Conservation (phyloP, 1,140 invertebrate species). For the Brachionus sp. region DNA sequence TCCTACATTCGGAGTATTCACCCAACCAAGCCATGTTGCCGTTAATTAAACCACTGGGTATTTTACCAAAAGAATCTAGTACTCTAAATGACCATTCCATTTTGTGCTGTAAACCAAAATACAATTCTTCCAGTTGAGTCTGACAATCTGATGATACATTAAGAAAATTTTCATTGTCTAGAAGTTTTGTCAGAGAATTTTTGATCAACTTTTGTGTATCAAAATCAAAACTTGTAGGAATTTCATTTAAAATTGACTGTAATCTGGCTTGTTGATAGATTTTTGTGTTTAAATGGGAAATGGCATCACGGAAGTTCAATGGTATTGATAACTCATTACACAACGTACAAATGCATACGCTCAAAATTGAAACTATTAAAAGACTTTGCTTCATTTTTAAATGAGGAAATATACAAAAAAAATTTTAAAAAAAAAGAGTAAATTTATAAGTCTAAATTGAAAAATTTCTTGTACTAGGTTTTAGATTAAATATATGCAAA, state of each 20-base stretch:
- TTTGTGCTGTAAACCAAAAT: neutral
- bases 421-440: too few relatives aligned
- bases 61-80: slow-evolving; percentile 54
- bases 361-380: neutral
- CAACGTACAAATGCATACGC: neutral
- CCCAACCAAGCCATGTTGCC: slow-evolving; percentile 54
- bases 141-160: neutral
- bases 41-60: slow-evolving; percentile 52
- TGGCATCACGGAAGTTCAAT: slow-evolving; percentile 17
- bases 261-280: neutral
- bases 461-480: too few relatives aligned
- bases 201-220: neutral
- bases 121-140: neutral
- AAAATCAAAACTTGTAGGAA: neutral
- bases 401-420: neutral
- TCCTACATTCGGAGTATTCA: slow-evolving; percentile 53
- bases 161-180: neutral
- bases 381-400: neutral
- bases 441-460: too few relatives aligned
- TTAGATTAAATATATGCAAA: too few relatives aligned
- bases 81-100: slow-evolving; percentile 48
- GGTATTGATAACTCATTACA: neutral
- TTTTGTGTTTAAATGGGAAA: neutral
- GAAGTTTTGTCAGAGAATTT: neutral
- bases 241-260: neutral